Conservation (phyloP, 1,140 invertebrate genomes). For the Drosophila willistoni region DNA sequence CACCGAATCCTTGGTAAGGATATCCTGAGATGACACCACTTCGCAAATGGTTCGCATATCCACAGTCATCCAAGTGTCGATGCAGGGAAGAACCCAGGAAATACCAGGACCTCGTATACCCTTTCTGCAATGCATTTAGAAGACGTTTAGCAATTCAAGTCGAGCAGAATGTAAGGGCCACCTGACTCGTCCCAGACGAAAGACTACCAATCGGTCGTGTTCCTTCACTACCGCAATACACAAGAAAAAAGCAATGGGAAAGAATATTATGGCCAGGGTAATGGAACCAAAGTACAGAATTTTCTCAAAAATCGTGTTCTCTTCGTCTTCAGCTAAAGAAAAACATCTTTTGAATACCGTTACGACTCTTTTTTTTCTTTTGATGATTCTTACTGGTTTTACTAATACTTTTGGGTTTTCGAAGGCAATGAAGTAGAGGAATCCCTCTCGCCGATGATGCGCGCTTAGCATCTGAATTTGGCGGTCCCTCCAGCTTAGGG, state of each 20-base stretch:
- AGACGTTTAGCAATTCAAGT: conserved; percentile 52
- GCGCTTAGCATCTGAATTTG: background rate
- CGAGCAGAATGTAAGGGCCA: conserved; percentile 46
- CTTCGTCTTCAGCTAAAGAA: conserved; percentile 38
- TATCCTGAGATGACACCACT: conserved; percentile 88
- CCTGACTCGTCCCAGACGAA: conserved; percentile 91
- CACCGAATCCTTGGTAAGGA: conserved; percentile 90
- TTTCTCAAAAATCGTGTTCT: conserved; percentile 84
- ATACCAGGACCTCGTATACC: conserved; percentile 83
- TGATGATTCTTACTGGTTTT: background rate
- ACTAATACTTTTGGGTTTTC: background rate
- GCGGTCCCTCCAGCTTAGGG: background rate
- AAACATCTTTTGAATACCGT: too few species aligned
- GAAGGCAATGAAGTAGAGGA: too few species aligned
- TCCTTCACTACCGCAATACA: conserved; percentile 88
- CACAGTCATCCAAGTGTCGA: conserved; percentile 88
- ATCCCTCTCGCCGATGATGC: too few species aligned
- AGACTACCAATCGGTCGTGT: conserved; percentile 93
- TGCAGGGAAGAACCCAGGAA: conserved; percentile 90
- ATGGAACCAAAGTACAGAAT: conserved; percentile 90
- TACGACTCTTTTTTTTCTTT: too few species aligned
- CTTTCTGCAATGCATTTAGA: conserved; percentile 14
- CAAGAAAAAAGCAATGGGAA: conserved; percentile 91
- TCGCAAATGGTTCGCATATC: conserved; percentile 89
- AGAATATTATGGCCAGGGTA: conserved; percentile 89